These are phyloP conservation scores for Macroglossus sobrinus DNA, from an alignment of 2,113 vertebrate genomes.

Conservation along the genomic window DNA sequence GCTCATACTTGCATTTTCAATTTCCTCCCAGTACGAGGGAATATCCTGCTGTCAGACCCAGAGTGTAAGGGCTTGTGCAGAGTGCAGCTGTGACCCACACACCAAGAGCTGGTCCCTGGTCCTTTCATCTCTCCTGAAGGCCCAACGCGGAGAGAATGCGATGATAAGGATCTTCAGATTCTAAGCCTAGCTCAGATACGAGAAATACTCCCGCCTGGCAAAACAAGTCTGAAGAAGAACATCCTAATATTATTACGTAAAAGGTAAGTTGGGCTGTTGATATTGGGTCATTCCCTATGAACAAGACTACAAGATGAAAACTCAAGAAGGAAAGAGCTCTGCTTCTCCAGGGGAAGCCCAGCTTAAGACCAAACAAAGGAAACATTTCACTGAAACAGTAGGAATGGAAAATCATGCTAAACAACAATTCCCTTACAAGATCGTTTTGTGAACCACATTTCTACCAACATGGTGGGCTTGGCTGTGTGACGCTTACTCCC, in stretches of 20 bases:
- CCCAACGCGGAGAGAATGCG: neutral
- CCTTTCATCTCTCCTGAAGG: conserved; percentile 32
- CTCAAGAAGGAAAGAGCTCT: neutral
- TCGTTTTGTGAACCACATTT: neutral
- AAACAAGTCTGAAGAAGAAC: neutral
- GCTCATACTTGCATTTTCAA: neutral
- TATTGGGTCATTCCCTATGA: neutral
- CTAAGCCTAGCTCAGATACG: neutral
- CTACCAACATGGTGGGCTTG: neutral
- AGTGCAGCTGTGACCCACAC: neutral
- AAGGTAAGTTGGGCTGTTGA: neutral
- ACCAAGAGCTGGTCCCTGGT: neutral
- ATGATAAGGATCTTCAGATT: neutral
- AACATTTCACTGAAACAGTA: neutral
- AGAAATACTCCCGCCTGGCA: neutral
- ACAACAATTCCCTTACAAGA: neutral
- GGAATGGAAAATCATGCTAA: neutral
- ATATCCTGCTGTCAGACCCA: neutral
- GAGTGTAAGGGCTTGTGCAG: neutral
- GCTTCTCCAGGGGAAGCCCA: neutral
- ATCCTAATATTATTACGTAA: neutral
- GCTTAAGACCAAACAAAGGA: neutral
- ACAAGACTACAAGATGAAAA: neutral
- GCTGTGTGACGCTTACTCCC: neutral
- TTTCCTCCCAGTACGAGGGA: neutral